A percentile compares a stretch with the other conserved stretches of the same genome.
These are phyloP conservation scores for Patagioenas fasciata DNA, from an alignment of 2,113 vertebrate species.

Conservation along the genomic window DNA sequence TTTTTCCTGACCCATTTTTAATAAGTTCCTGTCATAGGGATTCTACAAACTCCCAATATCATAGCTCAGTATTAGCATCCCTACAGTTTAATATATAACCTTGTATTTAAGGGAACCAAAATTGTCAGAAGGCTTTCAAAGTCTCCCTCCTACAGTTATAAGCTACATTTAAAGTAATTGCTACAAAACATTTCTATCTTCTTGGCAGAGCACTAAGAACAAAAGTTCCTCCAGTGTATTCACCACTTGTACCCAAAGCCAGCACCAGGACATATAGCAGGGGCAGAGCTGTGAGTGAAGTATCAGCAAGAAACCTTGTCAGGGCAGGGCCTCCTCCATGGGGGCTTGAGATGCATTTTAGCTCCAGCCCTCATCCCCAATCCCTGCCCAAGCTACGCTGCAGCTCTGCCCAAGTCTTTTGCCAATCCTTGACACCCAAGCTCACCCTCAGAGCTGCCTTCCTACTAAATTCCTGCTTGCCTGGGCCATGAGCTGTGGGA, in stretches of 20 bases:
- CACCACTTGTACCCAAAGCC: background rate
- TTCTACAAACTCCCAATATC: background rate
- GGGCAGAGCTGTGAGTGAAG: background rate
- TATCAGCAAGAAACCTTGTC: background rate
- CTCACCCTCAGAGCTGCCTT: background rate
- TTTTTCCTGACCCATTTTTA: background rate
- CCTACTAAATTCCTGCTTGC: background rate
- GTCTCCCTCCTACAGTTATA: background rate
- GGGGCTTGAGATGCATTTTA: background rate
- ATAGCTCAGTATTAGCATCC: background rate
- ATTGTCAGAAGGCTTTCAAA: background rate
- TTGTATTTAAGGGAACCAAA: background rate
- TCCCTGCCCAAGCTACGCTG: background rate
- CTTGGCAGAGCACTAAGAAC: background rate
- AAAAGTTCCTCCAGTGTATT: background rate
- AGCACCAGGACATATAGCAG: fast-evolving
- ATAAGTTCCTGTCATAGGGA: background rate
- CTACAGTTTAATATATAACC: background rate
- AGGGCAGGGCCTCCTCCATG: background rate
- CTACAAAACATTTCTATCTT: background rate
- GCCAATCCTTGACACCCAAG: fast-evolving
- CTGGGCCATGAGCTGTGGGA: background rate
- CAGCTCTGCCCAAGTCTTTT: background rate
- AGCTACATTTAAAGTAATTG: background rate
- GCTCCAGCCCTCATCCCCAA: fast-evolving